Evolutionary conservation across 2,113 vertebrate genomes (phyloP).

Genomic region (Odocoileus hemionus): DNA sequence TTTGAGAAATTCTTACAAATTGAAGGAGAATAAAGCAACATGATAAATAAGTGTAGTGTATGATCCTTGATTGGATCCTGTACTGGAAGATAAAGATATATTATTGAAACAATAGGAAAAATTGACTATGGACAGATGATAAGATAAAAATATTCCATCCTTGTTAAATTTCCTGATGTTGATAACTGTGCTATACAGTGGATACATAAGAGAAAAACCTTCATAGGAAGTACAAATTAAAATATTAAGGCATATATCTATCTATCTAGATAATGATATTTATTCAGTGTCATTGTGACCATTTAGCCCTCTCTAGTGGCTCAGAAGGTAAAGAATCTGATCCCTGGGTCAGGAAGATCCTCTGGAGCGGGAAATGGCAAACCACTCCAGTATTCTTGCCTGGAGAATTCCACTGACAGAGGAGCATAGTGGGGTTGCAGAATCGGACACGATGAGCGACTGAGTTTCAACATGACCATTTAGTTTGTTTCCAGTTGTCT

Average conservation of each 20-base stretch:
- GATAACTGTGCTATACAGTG: neutral
- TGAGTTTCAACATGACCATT: neutral
- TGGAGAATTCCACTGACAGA: neutral
- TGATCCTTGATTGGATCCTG: neutral
- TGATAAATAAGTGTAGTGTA: neutral
- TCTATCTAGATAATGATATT: neutral
- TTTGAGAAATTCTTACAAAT: neutral
- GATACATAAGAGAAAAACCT: neutral
- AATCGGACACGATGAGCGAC: neutral
- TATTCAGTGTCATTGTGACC: neutral
- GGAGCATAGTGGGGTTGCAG: neutral
- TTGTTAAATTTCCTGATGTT: neutral
- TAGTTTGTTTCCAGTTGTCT: neutral
- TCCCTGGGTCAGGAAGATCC: neutral
- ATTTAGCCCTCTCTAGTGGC: neutral
- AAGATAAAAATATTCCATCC: neutral
- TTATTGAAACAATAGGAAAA: neutral
- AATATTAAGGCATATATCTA: neutral
- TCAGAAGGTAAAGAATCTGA: neutral
- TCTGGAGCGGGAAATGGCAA: neutral
- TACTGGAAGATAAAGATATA: neutral
- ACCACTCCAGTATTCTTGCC: neutral
- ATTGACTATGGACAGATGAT: neutral
- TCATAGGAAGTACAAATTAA: neutral
- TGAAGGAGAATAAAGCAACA: neutral